A percentile compares a stretch with the other conserved stretches of the same genome.
phyloP scores from a whole-genome alignment of 2,113 vertebrate species.

The Coreoperca whiteheadi region DNA sequence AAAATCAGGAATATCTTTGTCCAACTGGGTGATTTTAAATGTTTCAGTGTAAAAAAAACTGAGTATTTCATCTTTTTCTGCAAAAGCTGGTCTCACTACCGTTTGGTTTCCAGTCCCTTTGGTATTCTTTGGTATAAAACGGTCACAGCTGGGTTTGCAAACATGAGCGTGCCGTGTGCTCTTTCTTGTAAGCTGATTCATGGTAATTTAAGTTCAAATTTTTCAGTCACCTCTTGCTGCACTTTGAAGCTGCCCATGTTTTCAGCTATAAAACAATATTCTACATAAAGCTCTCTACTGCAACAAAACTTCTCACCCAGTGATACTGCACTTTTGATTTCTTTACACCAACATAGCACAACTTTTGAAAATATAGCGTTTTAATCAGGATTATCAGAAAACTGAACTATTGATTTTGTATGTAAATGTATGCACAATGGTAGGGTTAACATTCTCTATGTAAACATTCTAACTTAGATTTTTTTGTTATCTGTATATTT shows the following conservation, averaged over 20 bases:
- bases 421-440: background rate
- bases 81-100: background rate
- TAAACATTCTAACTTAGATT: background rate
- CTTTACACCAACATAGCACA: background rate
- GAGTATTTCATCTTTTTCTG: background rate
- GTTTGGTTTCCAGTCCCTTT: background rate
- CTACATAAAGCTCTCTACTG: background rate
- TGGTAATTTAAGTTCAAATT: background rate
- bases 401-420: background rate
- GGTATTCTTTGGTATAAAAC: background rate
- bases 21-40: background rate
- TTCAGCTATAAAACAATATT: background rate
- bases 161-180: background rate
- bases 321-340: background rate
- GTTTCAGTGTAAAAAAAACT: background rate
- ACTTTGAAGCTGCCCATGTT: background rate
- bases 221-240: background rate
- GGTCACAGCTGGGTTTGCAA: background rate
- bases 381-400: background rate
- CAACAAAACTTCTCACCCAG: background rate
- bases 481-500: background rate
- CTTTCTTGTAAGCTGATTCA: background rate
- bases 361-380: background rate
- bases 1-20: slow-evolving; percentile 8
- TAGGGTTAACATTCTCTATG: background rate